Evolutionary conservation across 1,140 invertebrate species (phyloP), one percentile per base, ranked within the genome.

Genomic region (Campoletis sonorensis): DNA sequence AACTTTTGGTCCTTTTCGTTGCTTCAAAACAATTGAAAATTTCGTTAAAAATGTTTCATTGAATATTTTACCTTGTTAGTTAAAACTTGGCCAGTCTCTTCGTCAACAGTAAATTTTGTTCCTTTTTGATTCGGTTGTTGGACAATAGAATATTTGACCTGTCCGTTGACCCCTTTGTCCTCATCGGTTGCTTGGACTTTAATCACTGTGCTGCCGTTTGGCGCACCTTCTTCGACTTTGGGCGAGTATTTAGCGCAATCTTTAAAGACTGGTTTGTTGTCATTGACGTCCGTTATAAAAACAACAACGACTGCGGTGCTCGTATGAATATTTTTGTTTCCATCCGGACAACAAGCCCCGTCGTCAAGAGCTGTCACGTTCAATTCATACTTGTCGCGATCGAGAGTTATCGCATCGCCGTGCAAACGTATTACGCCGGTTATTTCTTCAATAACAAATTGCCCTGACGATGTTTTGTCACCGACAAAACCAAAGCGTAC

Each of bases 101-200:
- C 97, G 87, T 98, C 96, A 0, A 99, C 97, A 0, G 96, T 97
- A 87, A 98, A 98, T 91, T 98, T 98, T 0, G 97, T 98, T 27
- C 97, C 98, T 92, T 98, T 98, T 87, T 98, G 97, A 93, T 98
- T 98, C 0, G 97, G 98, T 89, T 98, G 97, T 89, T 98, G 97
- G 0, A 98, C 98, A 87, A 98, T 98, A 15, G 97, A 98, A 91
- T 98, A 98, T 90, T 98, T 98, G 15, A 96, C 95, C 88, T 98
- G 97, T 11, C 97, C 97, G 89, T 98, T 98, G 4, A 97, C 97
- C 68, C 97, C 98, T 92, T 98, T 98, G 86, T 98, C 98, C 91
- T 98, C 96, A 87, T 98, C 98, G 10, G 96, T 97, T 3, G 97
- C 98, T 86, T 98, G 96, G 0, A 98, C 97, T 92, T 97, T 98